phyloP scores from a whole-genome alignment of 2,113 vertebrate genomes.

The Desmodus rotundus region DNA sequence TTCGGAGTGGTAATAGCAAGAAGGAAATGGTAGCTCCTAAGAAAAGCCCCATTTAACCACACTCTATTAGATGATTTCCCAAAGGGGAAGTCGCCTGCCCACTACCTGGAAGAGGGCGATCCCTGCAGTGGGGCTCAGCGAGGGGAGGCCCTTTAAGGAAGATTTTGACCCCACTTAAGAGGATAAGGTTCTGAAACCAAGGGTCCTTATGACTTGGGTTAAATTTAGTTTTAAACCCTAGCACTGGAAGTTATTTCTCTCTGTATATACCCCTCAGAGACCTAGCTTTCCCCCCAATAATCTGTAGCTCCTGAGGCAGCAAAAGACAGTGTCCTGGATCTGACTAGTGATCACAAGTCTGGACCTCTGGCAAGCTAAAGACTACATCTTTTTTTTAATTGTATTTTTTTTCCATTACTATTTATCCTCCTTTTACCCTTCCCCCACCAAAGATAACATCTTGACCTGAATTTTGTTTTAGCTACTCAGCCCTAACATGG shows the following conservation, averaged over 20 bases:
- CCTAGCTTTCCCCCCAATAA: not conserved
- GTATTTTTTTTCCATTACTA: too few species aligned
- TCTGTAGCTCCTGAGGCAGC: not conserved
- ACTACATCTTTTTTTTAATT: not conserved
- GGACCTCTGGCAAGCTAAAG: not conserved
- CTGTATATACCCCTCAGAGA: not conserved
- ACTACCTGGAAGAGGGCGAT: not conserved
- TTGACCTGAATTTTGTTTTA: not conserved
- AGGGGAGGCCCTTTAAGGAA: not conserved
- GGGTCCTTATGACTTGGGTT: not conserved
- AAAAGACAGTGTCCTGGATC: not conserved
- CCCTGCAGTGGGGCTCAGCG: not conserved
- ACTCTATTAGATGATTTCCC: not conserved
- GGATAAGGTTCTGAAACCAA: not conserved
- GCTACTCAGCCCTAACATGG: not conserved
- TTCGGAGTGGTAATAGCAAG: not conserved
- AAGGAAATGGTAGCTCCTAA: not conserved
- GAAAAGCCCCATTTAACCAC: not conserved
- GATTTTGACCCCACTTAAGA: not conserved
- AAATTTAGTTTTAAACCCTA: not conserved
- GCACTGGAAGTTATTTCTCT: not conserved
- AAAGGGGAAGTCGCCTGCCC: not conserved
- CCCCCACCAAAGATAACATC: not conserved
- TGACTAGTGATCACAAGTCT: not conserved
- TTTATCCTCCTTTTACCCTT: too few species aligned